Conservation (phyloP, 2,113 vertebrate species). For the Apodemus sylvaticus region DNA sequence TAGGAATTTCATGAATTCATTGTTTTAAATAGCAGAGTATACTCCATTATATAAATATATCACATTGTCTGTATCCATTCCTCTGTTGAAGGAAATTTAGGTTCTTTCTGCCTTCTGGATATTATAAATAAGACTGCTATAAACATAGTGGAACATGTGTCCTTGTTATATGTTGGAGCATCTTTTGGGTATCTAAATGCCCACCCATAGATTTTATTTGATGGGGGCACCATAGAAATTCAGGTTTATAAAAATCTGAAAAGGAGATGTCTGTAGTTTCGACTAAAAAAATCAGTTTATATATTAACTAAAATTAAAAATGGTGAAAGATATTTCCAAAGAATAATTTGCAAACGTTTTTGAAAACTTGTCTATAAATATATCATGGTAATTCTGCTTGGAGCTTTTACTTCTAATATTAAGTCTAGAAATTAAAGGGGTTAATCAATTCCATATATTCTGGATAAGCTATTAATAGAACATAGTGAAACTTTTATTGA, state of each 20-base stretch:
- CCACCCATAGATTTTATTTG: not conserved
- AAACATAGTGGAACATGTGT: too few relatives aligned
- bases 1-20: too few relatives aligned
- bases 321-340: not conserved
- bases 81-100: too few relatives aligned
- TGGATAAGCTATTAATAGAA: not conserved
- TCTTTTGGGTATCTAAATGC: not conserved
- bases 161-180: too few relatives aligned
- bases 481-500: not conserved
- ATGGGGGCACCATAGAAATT: not conserved
- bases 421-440: not conserved
- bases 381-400: not conserved
- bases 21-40: too few relatives aligned
- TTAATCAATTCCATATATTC: not conserved
- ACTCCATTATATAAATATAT: too few relatives aligned
- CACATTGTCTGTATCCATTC: too few relatives aligned
- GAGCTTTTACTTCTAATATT: slow-evolving; percentile 7
- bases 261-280: not conserved
- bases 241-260: not conserved
- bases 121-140: too few relatives aligned
- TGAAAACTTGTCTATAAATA: not conserved
- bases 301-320: slow-evolving; percentile 30
- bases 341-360: not conserved
- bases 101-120: too few relatives aligned
- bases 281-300: not conserved